These are phyloP conservation scores for Diorhabda elongata DNA, from an alignment of 1,140 invertebrate genomes.

Conservation along the genomic window DNA sequence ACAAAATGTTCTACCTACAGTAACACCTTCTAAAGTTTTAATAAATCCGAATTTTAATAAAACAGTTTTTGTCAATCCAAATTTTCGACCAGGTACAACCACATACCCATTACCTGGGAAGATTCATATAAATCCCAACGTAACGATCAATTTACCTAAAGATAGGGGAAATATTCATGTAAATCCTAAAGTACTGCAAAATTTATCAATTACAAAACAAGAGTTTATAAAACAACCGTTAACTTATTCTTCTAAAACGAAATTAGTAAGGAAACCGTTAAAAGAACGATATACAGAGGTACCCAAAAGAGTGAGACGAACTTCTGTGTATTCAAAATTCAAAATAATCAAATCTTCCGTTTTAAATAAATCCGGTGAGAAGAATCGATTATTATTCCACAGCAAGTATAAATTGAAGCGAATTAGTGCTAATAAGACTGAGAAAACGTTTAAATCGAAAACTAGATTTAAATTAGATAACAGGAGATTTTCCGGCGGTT, in stretches of 20 bases:
- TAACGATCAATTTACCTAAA: constrained; percentile 23
- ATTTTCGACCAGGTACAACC: constrained; percentile 27
- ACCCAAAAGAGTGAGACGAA: constrained; percentile 24
- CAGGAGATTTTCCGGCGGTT: constrained; percentile 21
- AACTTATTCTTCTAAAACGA: constrained; percentile 2
- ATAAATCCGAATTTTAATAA: constrained; percentile 42
- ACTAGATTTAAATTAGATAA: constrained; percentile 30
- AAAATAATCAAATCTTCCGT: constrained; percentile 28
- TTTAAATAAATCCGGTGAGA: neutral
- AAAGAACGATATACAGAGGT: constrained; percentile 11
- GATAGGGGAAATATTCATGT: constrained; percentile 12
- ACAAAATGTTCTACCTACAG: constrained; percentile 18
- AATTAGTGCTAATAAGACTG: constrained; percentile 19
- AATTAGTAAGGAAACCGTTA: neutral
- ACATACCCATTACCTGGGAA: neutral
- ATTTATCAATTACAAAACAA: constrained; percentile 30
- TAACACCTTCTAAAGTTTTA: constrained; percentile 31
- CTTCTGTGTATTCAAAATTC: constrained; percentile 35
- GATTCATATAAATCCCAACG: constrained; percentile 34
- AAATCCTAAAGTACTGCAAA: constrained; percentile 14
- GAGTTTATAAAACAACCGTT: constrained; percentile 29
- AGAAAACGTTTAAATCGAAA: constrained; percentile 11
- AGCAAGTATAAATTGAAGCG: constrained; percentile 6
- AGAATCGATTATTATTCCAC: constrained; percentile 20
- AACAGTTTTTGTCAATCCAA: constrained; percentile 42